A percentile compares a stretch with the other conserved stretches of the same genome.
These are phyloP conservation scores for Nesometra sesokonis DNA, from an alignment of 35 echinoderm and acorn worm species.

Conservation along the genomic window DNA sequence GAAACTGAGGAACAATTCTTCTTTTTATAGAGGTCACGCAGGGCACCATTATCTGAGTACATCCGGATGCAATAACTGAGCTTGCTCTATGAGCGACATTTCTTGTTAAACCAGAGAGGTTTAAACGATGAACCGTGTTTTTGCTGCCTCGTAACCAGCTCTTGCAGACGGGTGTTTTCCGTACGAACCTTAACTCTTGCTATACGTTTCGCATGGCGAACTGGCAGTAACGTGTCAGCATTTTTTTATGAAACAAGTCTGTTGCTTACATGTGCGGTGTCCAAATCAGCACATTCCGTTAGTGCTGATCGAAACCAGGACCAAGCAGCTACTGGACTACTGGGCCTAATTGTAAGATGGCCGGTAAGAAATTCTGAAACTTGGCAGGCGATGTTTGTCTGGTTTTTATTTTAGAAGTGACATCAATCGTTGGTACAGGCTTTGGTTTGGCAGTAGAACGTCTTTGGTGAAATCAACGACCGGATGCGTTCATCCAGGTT, in stretches of 20 bases:
- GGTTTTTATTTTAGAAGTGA: not conserved
- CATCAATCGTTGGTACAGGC: not conserved
- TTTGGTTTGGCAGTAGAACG: too few relatives aligned
- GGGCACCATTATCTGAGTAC: not conserved
- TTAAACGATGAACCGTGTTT: not conserved
- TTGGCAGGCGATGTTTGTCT: not conserved
- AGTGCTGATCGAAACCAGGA: not conserved
- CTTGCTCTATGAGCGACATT: not conserved
- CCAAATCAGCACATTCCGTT: not conserved
- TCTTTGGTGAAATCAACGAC: too few relatives aligned
- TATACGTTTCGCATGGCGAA: not conserved
- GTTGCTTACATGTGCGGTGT: not conserved
- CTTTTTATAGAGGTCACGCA: not conserved
- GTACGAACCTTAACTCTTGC: not conserved
- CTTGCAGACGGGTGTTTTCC: not conserved
- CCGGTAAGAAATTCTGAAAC: not conserved
- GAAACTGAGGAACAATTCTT: too few relatives aligned
- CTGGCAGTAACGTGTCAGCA: not conserved
- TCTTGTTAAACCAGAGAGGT: not conserved
- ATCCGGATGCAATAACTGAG: not conserved
- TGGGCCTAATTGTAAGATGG: not conserved
- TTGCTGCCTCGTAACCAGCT: not conserved
- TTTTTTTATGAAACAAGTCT: not conserved
- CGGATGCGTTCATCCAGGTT: too few relatives aligned
- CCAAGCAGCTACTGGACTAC: not conserved